phyloP scores from a whole-genome alignment of 2,113 vertebrate genomes.

The Silurus meridionalis region DNA sequence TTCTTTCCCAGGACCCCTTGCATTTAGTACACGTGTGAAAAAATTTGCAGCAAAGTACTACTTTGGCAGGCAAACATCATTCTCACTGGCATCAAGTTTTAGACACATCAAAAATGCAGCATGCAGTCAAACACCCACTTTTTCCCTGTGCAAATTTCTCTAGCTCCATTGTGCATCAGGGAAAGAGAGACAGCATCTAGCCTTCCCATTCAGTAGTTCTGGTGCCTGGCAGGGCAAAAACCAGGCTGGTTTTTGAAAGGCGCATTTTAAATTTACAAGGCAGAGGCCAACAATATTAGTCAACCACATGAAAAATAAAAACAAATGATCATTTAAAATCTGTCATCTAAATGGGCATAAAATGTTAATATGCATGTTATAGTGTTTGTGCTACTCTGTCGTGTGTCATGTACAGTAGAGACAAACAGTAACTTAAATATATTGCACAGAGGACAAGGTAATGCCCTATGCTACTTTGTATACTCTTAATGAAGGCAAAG shows the following conservation, averaged over 20 bases:
- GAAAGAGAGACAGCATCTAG: not conserved
- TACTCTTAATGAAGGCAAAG: slow-evolving; percentile 15
- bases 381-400: slow-evolving; percentile 25
- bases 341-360: slow-evolving; percentile 12
- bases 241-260: not conserved
- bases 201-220: not conserved
- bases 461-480: slow-evolving; percentile 22
- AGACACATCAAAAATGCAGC: slow-evolving; percentile 55
- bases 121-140: slow-evolving; percentile 46
- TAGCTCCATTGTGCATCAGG: slow-evolving; percentile 19
- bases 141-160: slow-evolving; percentile 29
- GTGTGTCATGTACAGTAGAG: slow-evolving; percentile 13
- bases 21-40: slow-evolving; percentile 44
- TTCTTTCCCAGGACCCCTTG: slow-evolving; percentile 33
- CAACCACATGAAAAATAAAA: slow-evolving; percentile 3
- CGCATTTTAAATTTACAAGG: slow-evolving; percentile 1
- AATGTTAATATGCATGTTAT: slow-evolving; percentile 24
- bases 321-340: slow-evolving; percentile 30
- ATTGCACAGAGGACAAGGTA: not conserved
- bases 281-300: not conserved
- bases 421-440: slow-evolving; percentile 1
- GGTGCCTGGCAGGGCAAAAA: not conserved
- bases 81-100: slow-evolving; percentile 51
- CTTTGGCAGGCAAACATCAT: slow-evolving; percentile 54
- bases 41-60: slow-evolving; percentile 49